Base-by-base conservation (phyloP, 2,797 vertebrate species). In the Yasuhikotakia modesta region DNA sequence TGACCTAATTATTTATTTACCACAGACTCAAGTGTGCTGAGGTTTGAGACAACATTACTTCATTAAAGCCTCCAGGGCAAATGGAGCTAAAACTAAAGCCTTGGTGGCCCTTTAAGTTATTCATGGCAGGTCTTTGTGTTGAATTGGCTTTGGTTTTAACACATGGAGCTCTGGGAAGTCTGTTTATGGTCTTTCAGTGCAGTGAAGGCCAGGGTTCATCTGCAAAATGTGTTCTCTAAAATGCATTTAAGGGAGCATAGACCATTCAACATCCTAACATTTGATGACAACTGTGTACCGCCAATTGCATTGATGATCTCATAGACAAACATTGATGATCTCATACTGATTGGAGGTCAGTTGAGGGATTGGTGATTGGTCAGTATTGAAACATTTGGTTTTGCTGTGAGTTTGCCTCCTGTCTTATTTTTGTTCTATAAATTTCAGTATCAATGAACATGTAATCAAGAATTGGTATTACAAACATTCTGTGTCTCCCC, bases 191-290 rank as follows among this genome's bases (percentile, higher is more conserved):
- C 48, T 72, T 53, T 24, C 58, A 57, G 52, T 60, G 82, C 82
- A 71, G 81, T 83, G 75, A 66, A 76, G 79, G 86, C 65, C 83
- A 77, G 73, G 81, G 86, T 86, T 89, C 87, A 86, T 82, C 85
- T 83, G 84, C 72, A 80, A 76, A 73, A 86, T 86, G 88, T 88
- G 83, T 79, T 86, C 74, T 78, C 79, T 85, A 84, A 81, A 83
- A 82, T 84, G 43, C 81, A 57, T 79, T 84, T 79, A 79, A 86
- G 86, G 84, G 88, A 63, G 80, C 76, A 53, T 65, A 75, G 32
- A 35, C 32, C 6, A 35, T 35, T 35, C 45, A 81, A 48, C 70
- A 80, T 85, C 81, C 67, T 83, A 57, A 75, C 55, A 67, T 30
- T 57, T 75, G 21, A 66, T 17, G 30, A 35, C 16, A 13, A 21